These are phyloP conservation scores for Antennarius striatus DNA, from an alignment of 2,113 vertebrate species.

Conservation along the genomic window DNA sequence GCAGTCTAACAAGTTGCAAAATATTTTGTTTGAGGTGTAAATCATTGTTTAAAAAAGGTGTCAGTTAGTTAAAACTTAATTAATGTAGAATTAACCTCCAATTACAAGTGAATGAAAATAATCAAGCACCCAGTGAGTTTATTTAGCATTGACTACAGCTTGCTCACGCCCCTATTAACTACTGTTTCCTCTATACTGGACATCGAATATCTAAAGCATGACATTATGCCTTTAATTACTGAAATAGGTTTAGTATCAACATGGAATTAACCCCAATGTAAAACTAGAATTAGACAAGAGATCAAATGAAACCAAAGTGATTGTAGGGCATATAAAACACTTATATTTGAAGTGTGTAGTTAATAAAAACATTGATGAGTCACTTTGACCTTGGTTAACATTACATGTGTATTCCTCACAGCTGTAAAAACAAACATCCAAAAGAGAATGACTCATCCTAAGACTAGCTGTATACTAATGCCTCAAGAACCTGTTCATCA, in stretches of 20 bases:
- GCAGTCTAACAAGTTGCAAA: not conserved
- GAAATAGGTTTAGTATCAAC: not conserved
- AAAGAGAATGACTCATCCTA: conserved; percentile 3
- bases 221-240: too few relatives aligned
- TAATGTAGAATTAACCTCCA: not conserved
- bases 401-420: not conserved
- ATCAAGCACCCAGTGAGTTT: not conserved
- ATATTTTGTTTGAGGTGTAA: not conserved
- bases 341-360: not conserved
- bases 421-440: not conserved
- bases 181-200: not conserved
- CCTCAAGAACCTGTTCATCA: conserved; percentile 2
- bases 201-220: not conserved
- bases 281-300: not conserved
- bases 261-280: too few relatives aligned
- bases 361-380: not conserved
- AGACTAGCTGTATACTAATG: not conserved
- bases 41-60: not conserved
- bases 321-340: not conserved
- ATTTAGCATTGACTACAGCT: not conserved
- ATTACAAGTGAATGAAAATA: not conserved
- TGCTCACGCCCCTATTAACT: not conserved
- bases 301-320: not conserved
- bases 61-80: not conserved
- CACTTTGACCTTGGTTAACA: not conserved